Conservation (phyloP, 2,113 vertebrate genomes). For the Psettodes erumei region DNA sequence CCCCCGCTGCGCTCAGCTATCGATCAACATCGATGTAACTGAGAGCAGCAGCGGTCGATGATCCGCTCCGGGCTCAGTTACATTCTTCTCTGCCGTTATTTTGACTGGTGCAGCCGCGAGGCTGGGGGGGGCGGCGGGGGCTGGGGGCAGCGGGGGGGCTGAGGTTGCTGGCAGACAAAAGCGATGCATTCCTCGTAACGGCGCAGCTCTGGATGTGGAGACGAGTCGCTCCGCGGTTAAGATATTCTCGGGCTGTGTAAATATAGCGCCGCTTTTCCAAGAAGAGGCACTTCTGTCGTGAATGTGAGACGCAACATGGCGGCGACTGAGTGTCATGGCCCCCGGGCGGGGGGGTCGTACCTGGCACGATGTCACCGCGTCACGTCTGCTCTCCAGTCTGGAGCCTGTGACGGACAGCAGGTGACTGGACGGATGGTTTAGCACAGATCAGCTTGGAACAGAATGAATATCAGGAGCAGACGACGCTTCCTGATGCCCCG, state of each 20-base stretch:
- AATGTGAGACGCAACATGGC: constrained; percentile 47
- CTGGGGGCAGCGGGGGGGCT: constrained; percentile 60
- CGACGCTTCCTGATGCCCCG: constrained; percentile 75
- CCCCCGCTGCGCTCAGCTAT: constrained; percentile 41
- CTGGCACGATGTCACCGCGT: constrained; percentile 68
- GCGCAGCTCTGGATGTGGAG: constrained; percentile 74
- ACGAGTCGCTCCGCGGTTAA: constrained; percentile 76
- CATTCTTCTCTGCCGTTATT: constrained; percentile 72
- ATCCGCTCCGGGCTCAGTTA: constrained; percentile 48
- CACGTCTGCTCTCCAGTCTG: constrained; percentile 76
- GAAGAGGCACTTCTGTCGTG: constrained; percentile 43
- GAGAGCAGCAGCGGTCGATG: constrained; percentile 51
- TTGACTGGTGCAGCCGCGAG: constrained; percentile 62
- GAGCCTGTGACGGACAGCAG: constrained; percentile 68
- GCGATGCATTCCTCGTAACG: constrained; percentile 79
- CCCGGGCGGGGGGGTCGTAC: too few species aligned
- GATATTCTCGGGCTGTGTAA: constrained; percentile 71
- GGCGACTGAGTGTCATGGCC: not conserved
- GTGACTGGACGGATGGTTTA: constrained; percentile 74
- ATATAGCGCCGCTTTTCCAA: constrained; percentile 59
- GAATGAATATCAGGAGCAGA: constrained; percentile 72
- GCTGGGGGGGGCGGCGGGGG: too few species aligned
- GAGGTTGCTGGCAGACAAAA: constrained; percentile 77
- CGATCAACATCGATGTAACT: constrained; percentile 50
- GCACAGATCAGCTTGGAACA: constrained; percentile 73